A percentile compares a stretch with the other conserved stretches of the same genome.
phyloP scores from a whole-genome alignment of 2,888 invertebrate species.

The Malthinus flaveolus region DNA sequence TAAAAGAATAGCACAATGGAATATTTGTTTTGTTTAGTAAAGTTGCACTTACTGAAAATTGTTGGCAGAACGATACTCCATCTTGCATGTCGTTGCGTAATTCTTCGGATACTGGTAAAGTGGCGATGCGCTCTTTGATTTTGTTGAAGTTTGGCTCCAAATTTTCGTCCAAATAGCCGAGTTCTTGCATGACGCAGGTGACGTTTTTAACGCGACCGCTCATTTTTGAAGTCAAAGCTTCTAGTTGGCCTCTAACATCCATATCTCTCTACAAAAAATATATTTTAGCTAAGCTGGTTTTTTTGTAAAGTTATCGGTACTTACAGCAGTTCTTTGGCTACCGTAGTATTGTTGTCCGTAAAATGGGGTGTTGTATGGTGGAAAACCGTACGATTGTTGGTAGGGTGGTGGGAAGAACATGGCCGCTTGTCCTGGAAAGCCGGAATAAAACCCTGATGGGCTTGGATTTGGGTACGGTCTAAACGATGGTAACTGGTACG shows the following conservation, averaged over 20 bases:
- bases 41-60: constrained; percentile 64
- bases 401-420: constrained; percentile 51
- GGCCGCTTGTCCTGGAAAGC: constrained; percentile 53
- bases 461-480: constrained; percentile 57
- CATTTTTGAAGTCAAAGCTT: constrained; percentile 60
- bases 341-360: constrained; percentile 52
- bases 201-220: constrained; percentile 63
- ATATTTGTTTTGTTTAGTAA: background rate
- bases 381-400: constrained; percentile 32
- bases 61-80: constrained; percentile 68
- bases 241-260: constrained; percentile 64
- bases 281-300: background rate
- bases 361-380: constrained; percentile 48
- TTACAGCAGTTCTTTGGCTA: constrained; percentile 61
- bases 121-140: constrained; percentile 64
- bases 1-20: constrained; percentile 45
- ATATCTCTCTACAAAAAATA: constrained; percentile 59
- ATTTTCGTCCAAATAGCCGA: constrained; percentile 68
- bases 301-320: constrained; percentile 39
- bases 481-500: constrained; percentile 51
- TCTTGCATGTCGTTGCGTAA: constrained; percentile 68
- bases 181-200: constrained; percentile 73
- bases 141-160: constrained; percentile 68
- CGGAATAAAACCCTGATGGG: constrained; percentile 59
- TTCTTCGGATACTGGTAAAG: constrained; percentile 64